Base-by-base conservation (phyloP, 2,888 invertebrate species). In the Monoplex corrugatus region DNA sequence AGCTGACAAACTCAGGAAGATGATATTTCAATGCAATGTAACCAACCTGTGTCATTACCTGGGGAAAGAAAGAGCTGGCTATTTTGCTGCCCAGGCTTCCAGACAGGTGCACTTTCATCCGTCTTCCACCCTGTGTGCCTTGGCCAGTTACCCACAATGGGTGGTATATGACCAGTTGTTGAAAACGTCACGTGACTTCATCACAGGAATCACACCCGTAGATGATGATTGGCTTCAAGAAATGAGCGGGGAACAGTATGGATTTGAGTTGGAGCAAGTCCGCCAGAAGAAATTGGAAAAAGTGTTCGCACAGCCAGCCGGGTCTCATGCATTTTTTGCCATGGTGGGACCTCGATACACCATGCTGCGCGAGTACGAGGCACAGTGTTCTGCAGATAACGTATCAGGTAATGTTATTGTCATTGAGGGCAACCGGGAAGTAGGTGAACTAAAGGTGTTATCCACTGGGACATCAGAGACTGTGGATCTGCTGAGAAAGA, bases 31-130 rank as follows among this genome's bases (percentile, higher is more conserved):
- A 28, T 92, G 92, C 82, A 93, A 93, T 89, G 57, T 88, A 5
- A n/a, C 89, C 2, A 94, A 95, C 75, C 90, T 95, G 6, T 93
- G 94, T 75, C 92, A 92, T 63, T 95, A 90, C 87, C 91, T 93
- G 5, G 95, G 95, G 5, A 93, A 94, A 89, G 90, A 92, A 72
- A 92, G 92, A 83, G 93, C 93, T 57, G 95, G 95, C 6, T 95
- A 95, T 87, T 86, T 92, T 75, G 92, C 92, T 1, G 86, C 91
- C n/a, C 89, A 89, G 19, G 87, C 91, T 40, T 86, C 91, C 8
- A 92, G 92, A 45, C 90, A 91, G 45, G 94, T 94, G 2, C 91
- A 92, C 72, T 84, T 95, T 10, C 95, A 95, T 90, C 95, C 95
- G 8, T 95, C 95, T 0, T 94, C 95, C n/a, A 87, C 92, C 13